phyloP scores from a whole-genome alignment of 2,113 vertebrate species.

The Pygathrix nemaeus region DNA sequence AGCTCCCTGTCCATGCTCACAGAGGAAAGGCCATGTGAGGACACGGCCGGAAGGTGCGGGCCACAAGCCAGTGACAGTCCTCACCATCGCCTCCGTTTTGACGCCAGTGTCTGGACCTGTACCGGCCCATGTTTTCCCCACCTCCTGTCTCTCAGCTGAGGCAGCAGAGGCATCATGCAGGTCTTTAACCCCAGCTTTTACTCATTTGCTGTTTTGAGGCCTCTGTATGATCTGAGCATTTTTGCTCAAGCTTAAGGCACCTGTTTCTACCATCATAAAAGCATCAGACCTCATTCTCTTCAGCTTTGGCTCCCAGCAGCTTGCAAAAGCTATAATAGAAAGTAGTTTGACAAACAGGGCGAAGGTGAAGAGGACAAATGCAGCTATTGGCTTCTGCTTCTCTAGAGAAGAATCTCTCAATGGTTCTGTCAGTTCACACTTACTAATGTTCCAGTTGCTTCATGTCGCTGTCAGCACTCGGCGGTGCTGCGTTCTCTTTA shows the following conservation, averaged over 20 bases:
- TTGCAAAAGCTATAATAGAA: not conserved
- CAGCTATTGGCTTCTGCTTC: not conserved
- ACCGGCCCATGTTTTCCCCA: no score
- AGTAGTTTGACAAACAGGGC: not conserved
- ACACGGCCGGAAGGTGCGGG: rapidly evolving
- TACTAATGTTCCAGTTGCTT: rapidly evolving
- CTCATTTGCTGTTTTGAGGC: not conserved
- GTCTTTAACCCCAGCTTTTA: not conserved
- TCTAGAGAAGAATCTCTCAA: not conserved
- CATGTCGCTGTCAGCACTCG: no score
- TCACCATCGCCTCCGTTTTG: rapidly evolving
- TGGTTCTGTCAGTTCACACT: not conserved
- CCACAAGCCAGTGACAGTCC: no score
- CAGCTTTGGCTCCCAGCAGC: not conserved
- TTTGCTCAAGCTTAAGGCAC: not conserved
- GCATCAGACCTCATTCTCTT: not conserved
- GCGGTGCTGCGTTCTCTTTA: not conserved
- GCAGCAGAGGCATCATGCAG: not conserved
- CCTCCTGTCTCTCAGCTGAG: no score
- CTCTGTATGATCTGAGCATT: not conserved
- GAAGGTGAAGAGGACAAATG: not conserved
- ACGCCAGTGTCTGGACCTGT: no score
- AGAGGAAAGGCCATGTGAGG: not conserved
- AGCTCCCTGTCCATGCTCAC: rapidly evolving
- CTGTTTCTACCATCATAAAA: not conserved